Base-by-base conservation (phyloP, 1,140 invertebrate species). In the Whitmania pigra region DNA sequence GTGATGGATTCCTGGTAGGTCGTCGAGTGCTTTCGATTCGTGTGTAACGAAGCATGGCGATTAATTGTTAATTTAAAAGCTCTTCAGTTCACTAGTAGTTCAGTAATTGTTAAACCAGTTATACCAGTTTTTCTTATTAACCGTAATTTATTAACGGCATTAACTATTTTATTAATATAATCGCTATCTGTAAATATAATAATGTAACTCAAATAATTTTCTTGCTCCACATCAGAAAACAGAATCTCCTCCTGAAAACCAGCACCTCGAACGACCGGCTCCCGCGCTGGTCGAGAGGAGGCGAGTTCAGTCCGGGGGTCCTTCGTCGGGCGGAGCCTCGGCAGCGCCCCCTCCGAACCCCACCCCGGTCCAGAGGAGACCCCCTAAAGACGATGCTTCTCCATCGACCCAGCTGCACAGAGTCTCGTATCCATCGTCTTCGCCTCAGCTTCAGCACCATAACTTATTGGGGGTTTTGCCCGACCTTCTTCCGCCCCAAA, bases 401-500 rank as follows among this genome's bases (percentile, higher is more conserved):
- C 57, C 57, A 1, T 22, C 57, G 22, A 25, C 57, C 3, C 57
- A 63, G 13, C 29, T 31, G 22, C 22, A 63, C 57, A 22, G 57
- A 7, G 18, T 63, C 22, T 63, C 57, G 2, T 63, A 63, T n/a
- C 67, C 67, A 0, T 36, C n/a, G 36, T 40, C 25, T 2, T 40
- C n/a, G n/a, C 27, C 25, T 2, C 67, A 31, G 36, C 57, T 25
- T 13, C 57, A n/a, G 15, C 57, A 63, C 11, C 57, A 63, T 7
- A 13, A n/a, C 22, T 13, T 63, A 7, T 63, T 31, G 80, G 76
- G 82, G 73, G 93, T 96, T 43, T 85, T 97, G 72, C 94, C 94
- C 43, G 94, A 97, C 84, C 86, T 97, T 73, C 86, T 97, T 67
- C 94, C 92, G 78, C 86, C 80, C 9, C 81, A 82, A 72, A 78